These are phyloP conservation scores for Drosophila baimaii DNA, from an alignment of 1,140 invertebrate genomes.

Conservation along the genomic window DNA sequence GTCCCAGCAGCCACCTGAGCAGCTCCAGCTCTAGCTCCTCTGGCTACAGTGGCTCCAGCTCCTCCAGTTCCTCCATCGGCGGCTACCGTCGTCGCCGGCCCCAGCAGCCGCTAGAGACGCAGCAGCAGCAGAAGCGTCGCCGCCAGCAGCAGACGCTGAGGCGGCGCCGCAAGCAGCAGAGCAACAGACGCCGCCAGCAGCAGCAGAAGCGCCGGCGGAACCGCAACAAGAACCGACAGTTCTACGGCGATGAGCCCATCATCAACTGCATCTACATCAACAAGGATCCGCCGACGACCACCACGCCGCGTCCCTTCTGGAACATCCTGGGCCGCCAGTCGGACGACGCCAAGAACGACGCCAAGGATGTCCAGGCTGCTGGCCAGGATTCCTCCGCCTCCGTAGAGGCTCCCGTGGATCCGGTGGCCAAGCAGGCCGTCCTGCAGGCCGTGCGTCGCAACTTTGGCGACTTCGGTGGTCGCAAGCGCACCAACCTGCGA, in stretches of 20 bases:
- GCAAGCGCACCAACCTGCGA: constrained; percentile 70
- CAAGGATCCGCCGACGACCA: constrained; percentile 71
- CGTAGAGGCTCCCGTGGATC: constrained; percentile 24
- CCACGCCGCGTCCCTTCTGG: constrained; percentile 78
- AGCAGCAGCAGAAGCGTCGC: constrained; percentile 34
- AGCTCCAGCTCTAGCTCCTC: constrained; percentile 2
- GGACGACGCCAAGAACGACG: not conserved
- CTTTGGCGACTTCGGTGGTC: constrained; percentile 58
- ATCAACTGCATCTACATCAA: constrained; percentile 82
- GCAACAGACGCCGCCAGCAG: constrained; percentile 45
- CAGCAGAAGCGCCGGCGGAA: constrained; percentile 49
- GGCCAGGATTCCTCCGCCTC: not conserved
- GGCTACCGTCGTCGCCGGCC: constrained; percentile 69
- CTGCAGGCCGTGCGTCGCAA: constrained; percentile 48
- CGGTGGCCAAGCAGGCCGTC: constrained; percentile 35
- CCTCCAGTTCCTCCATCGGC: constrained; percentile 39
- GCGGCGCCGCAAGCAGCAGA: constrained; percentile 45
- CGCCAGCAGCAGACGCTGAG: constrained; percentile 36
- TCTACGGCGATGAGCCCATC: constrained; percentile 65
- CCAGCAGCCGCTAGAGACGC: constrained; percentile 34
- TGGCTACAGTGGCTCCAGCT: not conserved
- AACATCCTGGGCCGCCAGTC: constrained; percentile 68
- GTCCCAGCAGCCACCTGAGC: constrained; percentile 36
- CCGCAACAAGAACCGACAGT: constrained; percentile 50
- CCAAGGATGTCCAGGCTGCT: not conserved